Percentiles rank a stretch among this genome's conserved stretches.
phyloP scores from a whole-genome alignment of 1,140 invertebrate species.

The Neelides sp. region DNA sequence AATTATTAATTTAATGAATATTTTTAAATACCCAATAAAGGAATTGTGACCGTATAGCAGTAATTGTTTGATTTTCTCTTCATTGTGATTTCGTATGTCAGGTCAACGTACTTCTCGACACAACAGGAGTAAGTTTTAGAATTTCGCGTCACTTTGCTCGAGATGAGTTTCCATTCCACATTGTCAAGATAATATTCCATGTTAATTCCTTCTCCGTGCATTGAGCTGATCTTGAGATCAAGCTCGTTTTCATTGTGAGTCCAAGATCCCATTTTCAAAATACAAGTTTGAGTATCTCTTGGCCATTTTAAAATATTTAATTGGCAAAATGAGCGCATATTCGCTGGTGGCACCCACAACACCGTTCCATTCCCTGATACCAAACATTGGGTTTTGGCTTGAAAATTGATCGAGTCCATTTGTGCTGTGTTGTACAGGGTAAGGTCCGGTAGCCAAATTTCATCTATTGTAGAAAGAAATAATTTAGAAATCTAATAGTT shows the following conservation, averaged over 20 bases:
- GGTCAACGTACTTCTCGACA: slow-evolving; percentile 20
- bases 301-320: slow-evolving; percentile 56
- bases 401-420: slow-evolving; percentile 41
- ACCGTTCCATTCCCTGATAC: slow-evolving; percentile 46
- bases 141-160: slow-evolving; percentile 1
- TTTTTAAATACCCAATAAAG: slow-evolving; percentile 18
- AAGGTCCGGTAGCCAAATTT: slow-evolving; percentile 31
- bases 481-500: too few relatives aligned
- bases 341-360: slow-evolving; percentile 54
- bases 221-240: slow-evolving; percentile 38
- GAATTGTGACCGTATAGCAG: slow-evolving; percentile 21
- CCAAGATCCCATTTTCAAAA: slow-evolving; percentile 53
- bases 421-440: slow-evolving; percentile 28
- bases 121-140: slow-evolving; percentile 24
- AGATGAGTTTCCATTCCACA: slow-evolving; percentile 23
- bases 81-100: slow-evolving; percentile 21
- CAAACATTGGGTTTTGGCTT: slow-evolving; percentile 44
- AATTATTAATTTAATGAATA: slow-evolving; percentile 1
- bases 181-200: slow-evolving; percentile 13
- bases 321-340: slow-evolving; percentile 51
- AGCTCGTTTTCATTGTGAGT: slow-evolving; percentile 52
- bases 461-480: slow-evolving; percentile 10
- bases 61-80: slow-evolving; percentile 18
- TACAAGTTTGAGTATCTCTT: slow-evolving; percentile 55
- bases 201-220: background rate